Conservation (phyloP, 2,888 invertebrate genomes). For the Leptogaster cylindrica region DNA sequence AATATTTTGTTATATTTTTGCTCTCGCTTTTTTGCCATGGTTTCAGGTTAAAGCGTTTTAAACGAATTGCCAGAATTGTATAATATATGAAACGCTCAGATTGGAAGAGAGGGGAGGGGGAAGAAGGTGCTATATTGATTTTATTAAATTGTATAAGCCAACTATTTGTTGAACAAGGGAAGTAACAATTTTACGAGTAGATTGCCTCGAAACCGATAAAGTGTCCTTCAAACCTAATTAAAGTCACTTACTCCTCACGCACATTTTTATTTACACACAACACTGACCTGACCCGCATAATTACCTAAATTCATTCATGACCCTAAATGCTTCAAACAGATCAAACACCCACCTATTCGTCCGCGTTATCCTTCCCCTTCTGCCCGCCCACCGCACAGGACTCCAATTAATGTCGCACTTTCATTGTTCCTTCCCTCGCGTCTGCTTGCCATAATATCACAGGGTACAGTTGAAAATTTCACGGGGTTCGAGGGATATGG, state of each 20-base stretch:
- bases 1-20: too few relatives aligned
- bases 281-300: conserved; percentile 37
- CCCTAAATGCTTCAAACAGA: conserved; percentile 29
- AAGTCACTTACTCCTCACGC: neutral
- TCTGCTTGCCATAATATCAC: conserved; percentile 7
- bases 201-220: neutral
- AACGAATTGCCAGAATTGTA: too few relatives aligned
- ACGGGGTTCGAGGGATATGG: neutral
- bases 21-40: too few relatives aligned
- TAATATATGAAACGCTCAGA: too few relatives aligned
- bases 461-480: conserved; percentile 1
- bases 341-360: conserved; percentile 7
- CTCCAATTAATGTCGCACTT: conserved; percentile 30
- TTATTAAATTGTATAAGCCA: too few relatives aligned
- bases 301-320: conserved; percentile 40
- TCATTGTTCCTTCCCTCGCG: conserved; percentile 12
- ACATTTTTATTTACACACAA: conserved; percentile 34
- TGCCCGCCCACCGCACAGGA: neutral
- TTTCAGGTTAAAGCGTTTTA: too few relatives aligned
- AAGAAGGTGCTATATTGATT: too few relatives aligned
- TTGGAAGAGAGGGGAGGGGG: too few relatives aligned
- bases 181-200: too few relatives aligned
- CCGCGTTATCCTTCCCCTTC: neutral
- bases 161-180: too few relatives aligned
- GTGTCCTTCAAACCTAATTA: neutral